A percentile compares a stretch with the other conserved stretches of the same genome.
Conservation (phyloP, 2,888 invertebrate genomes). For the Conops quadrifasciatus region DNA sequence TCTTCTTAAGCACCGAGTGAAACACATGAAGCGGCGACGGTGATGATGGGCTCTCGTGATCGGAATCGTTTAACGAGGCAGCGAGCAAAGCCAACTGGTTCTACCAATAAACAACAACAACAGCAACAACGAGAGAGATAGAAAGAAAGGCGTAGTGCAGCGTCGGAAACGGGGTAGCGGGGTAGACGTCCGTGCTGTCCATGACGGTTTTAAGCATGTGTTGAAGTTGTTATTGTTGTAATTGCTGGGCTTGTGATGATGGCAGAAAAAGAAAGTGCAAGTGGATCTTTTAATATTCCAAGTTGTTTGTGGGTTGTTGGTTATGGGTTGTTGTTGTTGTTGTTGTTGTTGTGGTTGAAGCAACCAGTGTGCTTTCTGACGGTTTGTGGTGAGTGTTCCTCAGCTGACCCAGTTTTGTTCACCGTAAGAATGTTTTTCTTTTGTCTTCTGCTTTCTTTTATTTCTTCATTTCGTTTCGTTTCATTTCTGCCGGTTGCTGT, state of each 20-base stretch:
- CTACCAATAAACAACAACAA: constrained; percentile 20
- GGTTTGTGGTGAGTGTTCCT: constrained; percentile 9
- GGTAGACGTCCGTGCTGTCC: constrained; percentile 14
- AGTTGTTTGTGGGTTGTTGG: constrained; percentile 43
- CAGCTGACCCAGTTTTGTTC: constrained; percentile 52
- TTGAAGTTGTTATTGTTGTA: constrained; percentile 1
- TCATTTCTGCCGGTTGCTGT: neutral
- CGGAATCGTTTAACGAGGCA: neutral
- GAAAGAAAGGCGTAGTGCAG: constrained; percentile 23
- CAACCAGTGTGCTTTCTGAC: neutral
- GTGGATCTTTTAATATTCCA: constrained; percentile 63
- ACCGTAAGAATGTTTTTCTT: constrained; percentile 56
- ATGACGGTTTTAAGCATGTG: constrained; percentile 16
- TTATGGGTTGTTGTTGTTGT: too few species aligned
- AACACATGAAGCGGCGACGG: neutral
- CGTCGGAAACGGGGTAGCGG: neutral
- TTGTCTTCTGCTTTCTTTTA: constrained; percentile 26
- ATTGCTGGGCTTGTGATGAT: constrained; percentile 19
- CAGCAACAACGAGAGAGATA: constrained; percentile 27
- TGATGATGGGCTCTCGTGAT: neutral
- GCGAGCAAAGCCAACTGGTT: neutral
- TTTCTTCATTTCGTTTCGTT: constrained; percentile 14
- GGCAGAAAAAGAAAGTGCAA: constrained; percentile 61
- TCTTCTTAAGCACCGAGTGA: neutral
- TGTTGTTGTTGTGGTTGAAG: neutral